phyloP scores from a whole-genome alignment of 2,113 vertebrate genomes.

The Sceloporus tristichus region DNA sequence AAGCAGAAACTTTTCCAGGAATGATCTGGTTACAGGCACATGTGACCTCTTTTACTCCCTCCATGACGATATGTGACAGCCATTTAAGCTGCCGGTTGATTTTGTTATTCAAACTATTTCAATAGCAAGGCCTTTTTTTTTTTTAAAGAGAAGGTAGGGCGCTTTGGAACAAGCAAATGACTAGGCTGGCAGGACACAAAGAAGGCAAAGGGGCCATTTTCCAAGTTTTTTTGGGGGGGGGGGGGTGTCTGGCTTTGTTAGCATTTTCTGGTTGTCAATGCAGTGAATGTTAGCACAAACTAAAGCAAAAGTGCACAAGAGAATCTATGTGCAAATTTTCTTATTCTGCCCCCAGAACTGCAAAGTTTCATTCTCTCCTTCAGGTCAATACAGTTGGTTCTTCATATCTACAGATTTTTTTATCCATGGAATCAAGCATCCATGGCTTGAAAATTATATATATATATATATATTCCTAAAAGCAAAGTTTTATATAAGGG shows the following conservation, averaged over 20 bases:
- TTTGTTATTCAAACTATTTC: constrained; percentile 69
- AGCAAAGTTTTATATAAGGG: too few species aligned
- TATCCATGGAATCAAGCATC: too few species aligned
- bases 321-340: neutral
- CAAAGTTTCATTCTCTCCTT: too few species aligned
- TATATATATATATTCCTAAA: too few species aligned
- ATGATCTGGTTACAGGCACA: constrained; percentile 58
- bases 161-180: constrained; percentile 64
- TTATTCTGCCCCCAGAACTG: too few species aligned
- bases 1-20: constrained; percentile 71
- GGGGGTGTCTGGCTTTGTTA: neutral
- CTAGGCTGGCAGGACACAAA: constrained; percentile 69
- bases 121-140: constrained; percentile 59
- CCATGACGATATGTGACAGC: constrained; percentile 54
- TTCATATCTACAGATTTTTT: too few species aligned
- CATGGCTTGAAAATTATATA: too few species aligned
- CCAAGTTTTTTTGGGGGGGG: constrained; percentile 32
- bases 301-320: neutral
- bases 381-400: too few species aligned
- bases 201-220: constrained; percentile 35
- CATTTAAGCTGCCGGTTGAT: constrained; percentile 62
- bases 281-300: neutral
- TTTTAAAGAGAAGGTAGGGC: neutral
- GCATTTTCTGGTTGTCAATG: neutral
- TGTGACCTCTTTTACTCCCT: neutral